These are phyloP conservation scores for Mormyrops attenuatus DNA, from an alignment of 2,797 vertebrate genomes.

Conservation along the genomic window DNA sequence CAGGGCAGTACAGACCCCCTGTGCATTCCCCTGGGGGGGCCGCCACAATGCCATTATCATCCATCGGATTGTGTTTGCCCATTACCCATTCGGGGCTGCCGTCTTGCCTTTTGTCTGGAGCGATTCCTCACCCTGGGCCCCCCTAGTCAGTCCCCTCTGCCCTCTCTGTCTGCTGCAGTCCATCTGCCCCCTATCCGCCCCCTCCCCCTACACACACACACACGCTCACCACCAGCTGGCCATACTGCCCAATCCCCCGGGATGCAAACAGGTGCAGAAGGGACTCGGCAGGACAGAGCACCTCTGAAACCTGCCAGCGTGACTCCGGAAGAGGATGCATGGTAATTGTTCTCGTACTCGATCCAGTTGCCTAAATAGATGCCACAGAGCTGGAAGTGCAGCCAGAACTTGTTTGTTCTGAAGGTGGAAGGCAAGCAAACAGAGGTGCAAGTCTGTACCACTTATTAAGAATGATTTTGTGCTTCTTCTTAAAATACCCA, in stretches of 20 bases:
- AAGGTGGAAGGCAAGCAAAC: background rate
- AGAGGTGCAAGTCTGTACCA: background rate
- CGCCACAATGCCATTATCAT: conserved; percentile 63
- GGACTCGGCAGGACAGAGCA: conserved; percentile 30
- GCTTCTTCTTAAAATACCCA: background rate
- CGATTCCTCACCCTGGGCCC: conserved; percentile 51
- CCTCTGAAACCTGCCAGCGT: conserved; percentile 26
- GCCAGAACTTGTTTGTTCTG: conserved; percentile 1
- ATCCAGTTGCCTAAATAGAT: conserved; percentile 16
- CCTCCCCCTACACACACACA: conserved; percentile 35
- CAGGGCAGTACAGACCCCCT: conserved; percentile 41
- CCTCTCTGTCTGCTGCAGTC: conserved; percentile 48
- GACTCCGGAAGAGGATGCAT: conserved; percentile 20
- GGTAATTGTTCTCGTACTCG: conserved; percentile 17
- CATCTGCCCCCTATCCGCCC: conserved; percentile 54
- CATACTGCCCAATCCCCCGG: conserved; percentile 40
- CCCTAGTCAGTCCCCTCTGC: conserved; percentile 44
- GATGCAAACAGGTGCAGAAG: conserved; percentile 47
- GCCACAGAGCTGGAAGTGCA: background rate
- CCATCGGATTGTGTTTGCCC: conserved; percentile 55
- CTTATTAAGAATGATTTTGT: background rate
- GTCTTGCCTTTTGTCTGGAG: conserved; percentile 61
- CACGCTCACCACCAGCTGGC: conserved; percentile 60
- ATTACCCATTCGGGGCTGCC: conserved; percentile 58
- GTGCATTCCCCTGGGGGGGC: conserved; percentile 45